A percentile compares a stretch with the other conserved stretches of the same genome.
These are phyloP conservation scores for Psammodynastes pulverulentus DNA, from an alignment of 2,113 vertebrate genomes.

Conservation along the genomic window DNA sequence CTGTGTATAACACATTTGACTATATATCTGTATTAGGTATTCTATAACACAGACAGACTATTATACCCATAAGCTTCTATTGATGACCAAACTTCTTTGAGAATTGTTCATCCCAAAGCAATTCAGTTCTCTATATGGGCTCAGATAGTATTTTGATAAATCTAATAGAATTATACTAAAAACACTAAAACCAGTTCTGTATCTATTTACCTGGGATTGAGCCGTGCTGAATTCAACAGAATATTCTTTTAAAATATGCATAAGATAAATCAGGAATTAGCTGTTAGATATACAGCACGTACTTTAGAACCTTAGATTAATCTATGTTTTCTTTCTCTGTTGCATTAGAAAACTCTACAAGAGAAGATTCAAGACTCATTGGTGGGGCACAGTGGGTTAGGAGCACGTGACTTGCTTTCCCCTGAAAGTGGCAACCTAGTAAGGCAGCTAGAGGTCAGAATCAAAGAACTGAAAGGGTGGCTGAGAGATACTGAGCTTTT, in stretches of 20 bases:
- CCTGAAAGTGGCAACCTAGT: slow-evolving; percentile 88
- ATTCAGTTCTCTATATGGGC: neutral
- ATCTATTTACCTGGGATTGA: neutral
- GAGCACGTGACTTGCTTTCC: slow-evolving; percentile 81
- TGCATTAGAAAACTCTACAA: slow-evolving; percentile 81
- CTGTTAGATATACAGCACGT: slow-evolving; percentile 33
- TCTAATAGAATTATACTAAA: neutral
- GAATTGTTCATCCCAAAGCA: neutral
- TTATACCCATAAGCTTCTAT: neutral
- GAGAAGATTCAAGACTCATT: slow-evolving; percentile 77
- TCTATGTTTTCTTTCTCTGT: slow-evolving; percentile 65
- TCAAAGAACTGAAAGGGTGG: slow-evolving; percentile 97
- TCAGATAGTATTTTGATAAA: neutral
- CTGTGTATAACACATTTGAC: neutral
- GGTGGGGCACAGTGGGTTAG: slow-evolving; percentile 68
- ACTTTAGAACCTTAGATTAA: slow-evolving; percentile 59
- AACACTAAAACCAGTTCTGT: neutral
- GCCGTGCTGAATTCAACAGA: neutral
- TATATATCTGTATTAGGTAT: too few species aligned
- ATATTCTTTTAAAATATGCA: slow-evolving; percentile 7
- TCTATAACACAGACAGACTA: neutral
- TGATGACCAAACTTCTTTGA: neutral
- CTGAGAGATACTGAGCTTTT: slow-evolving; percentile 96
- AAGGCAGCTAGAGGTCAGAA: slow-evolving; percentile 89
- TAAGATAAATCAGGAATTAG: slow-evolving; percentile 37